Base-by-base conservation (phyloP, 2,113 vertebrate species). In the Triplophysa siluroides region DNA sequence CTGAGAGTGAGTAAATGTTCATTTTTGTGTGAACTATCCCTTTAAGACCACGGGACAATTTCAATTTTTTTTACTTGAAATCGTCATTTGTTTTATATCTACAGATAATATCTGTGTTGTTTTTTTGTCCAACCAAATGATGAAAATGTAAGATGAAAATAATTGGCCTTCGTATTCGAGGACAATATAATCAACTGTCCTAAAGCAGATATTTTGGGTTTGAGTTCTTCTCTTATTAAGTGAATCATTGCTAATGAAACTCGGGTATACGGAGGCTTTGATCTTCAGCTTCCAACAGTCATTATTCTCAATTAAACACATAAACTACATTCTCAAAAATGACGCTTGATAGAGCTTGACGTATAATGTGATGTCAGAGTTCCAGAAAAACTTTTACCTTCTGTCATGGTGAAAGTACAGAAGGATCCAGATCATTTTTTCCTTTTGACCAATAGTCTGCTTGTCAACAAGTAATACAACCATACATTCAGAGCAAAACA, bases 361-460 rank as follows among this genome's bases (percentile, higher is more conserved):
- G 8, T 41, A 9, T n/a, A 24, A 8, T 23, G 47, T 50, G 6
- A 69, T 18, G 45, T 69, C 66, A 60, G n/a, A 14, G 13, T 73
- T 56, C 68, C 18, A 54, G 68, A 8, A 73, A 73, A 73, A 7
- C 70, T 73, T 73, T 60, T 73, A 73, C 29, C 41, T 60, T 23
- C 3, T 21, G 41, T 21, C 1, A 56, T 3, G 3, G 43, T 68
- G 21, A 24, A 68, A 47, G 52, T 23, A n/a, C 54, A 41, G 70
- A 73, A 73, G 52, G 52, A 11, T 21, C 0, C 1, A 73, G 70
- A 58, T 52, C 41, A 50, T 10, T 50, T 19, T 29, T 56, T 71
- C 7, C 26, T n/a, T 71, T 19, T 52, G 54, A 26, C 52, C 47
- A 29, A 33, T 2, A n/a, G 69, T 19, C 0, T 0, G n/a, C 65